Evolutionary conservation across 2,113 vertebrate species (phyloP).

Genomic region (Penelope pileata): DNA sequence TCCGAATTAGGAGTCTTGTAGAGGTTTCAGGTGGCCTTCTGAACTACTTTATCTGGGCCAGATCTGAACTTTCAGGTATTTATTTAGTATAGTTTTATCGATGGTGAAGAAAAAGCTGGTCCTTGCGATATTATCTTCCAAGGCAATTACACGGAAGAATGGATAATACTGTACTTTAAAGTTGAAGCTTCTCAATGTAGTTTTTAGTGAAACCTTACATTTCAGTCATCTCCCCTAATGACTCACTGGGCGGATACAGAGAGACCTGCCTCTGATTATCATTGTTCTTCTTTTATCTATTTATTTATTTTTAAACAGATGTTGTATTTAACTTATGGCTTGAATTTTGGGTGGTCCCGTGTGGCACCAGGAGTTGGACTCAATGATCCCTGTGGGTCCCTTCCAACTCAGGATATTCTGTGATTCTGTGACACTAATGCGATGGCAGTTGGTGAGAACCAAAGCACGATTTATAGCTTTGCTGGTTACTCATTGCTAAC

Average conservation of each 20-base stretch:
- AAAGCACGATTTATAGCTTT: neutral
- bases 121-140: neutral
- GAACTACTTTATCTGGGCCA: neutral
- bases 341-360: neutral
- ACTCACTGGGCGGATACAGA: neutral
- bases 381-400: neutral
- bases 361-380: neutral
- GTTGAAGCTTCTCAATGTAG: neutral
- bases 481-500: neutral
- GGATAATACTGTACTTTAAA: neutral
- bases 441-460: neutral
- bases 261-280: neutral
- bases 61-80: neutral
- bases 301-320: neutral
- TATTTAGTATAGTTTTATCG: neutral
- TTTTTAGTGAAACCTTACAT: neutral
- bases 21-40: neutral
- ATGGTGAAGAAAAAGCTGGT: neutral
- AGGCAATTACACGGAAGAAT: neutral
- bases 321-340: neutral
- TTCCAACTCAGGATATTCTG: neutral
- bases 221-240: neutral
- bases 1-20: neutral
- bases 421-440: neutral
- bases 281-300: neutral